Conservation (phyloP, 2,797 vertebrate genomes). For the Chiroxiphia lanceolata region DNA sequence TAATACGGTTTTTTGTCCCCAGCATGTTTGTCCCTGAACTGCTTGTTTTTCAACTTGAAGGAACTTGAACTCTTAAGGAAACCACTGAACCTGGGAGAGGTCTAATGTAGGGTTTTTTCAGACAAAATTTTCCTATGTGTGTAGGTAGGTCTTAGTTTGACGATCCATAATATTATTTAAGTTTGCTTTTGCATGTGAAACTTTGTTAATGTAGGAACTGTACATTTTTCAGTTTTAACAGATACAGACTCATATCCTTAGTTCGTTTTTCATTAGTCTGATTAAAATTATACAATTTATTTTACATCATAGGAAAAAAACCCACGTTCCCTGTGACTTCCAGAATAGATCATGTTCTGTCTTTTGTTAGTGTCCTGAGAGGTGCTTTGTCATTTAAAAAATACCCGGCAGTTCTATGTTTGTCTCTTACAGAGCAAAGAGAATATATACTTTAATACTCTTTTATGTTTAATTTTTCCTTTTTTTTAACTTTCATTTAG, state of each 20-base stretch:
- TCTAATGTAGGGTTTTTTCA: not conserved
- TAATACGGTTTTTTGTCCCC: not conserved
- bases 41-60: not conserved
- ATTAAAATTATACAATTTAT: not conserved
- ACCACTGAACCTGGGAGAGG: not conserved
- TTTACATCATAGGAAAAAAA: not conserved
- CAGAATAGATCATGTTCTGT: not conserved
- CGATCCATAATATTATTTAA: not conserved
- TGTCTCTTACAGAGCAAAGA: not conserved
- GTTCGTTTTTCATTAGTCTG: not conserved
- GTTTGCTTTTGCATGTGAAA: not conserved
- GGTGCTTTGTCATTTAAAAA: constrained; percentile 24
- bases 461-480: not conserved
- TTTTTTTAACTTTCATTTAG: not conserved
- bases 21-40: not conserved
- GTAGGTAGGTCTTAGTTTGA: not conserved
- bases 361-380: not conserved
- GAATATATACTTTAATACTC: not conserved
- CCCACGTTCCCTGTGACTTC: not conserved
- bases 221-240: not conserved
- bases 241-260: not conserved
- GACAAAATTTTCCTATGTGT: not conserved
- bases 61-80: not conserved
- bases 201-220: not conserved
- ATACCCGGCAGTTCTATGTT: not conserved